Conservation (phyloP, 2,113 vertebrate genomes). For the Hippoglossus stenolepis region DNA sequence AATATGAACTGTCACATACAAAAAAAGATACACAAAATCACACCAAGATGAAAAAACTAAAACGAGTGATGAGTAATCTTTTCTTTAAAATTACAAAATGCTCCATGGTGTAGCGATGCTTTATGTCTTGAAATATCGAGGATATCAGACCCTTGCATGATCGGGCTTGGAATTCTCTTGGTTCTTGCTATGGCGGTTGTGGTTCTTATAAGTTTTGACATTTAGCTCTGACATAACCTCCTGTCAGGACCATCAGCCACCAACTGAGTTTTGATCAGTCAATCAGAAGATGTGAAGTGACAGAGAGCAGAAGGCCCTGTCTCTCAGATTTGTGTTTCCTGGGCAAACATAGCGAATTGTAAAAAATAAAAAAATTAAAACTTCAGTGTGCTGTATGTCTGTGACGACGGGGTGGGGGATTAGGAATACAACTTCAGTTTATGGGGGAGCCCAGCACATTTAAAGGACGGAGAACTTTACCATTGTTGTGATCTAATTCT, state of each 20-base stretch:
- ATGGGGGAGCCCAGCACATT: neutral
- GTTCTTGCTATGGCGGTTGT: neutral
- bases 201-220: neutral
- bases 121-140: neutral
- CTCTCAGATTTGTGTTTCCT: neutral
- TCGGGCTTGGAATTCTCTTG: no score
- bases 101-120: no score
- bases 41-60: neutral
- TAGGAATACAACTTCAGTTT: neutral
- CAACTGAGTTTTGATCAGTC: slow-evolving; percentile 10
- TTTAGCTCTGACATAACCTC: neutral
- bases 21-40: no score
- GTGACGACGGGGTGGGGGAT: no score
- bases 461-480: neutral
- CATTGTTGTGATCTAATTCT: neutral
- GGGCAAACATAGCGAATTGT: neutral
- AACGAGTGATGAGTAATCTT: no score
- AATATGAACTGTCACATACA: no score
- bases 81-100: no score
- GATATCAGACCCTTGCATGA: no score
- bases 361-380: neutral
- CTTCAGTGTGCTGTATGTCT: no score
- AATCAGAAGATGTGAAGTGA: slow-evolving; percentile 1
- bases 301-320: neutral
- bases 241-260: neutral